Percentiles rank a stretch among this genome's conserved stretches.
Conservation (phyloP, 2,113 vertebrate species). For the Salminus brasiliensis region DNA sequence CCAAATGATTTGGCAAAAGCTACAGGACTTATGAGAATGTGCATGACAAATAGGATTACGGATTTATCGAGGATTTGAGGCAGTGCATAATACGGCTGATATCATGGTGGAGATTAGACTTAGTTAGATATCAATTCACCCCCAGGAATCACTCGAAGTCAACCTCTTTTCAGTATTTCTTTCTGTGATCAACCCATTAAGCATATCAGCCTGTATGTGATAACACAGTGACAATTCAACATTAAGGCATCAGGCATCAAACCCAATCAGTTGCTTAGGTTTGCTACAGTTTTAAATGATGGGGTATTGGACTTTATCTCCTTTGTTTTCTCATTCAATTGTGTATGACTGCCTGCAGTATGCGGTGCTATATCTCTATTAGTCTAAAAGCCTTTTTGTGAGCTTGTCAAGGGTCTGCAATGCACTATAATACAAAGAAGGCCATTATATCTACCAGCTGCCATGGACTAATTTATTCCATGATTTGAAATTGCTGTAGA, state of each 20-base stretch:
- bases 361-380: background rate
- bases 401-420: background rate
- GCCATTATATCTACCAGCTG: background rate
- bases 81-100: background rate
- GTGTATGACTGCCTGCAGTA: background rate
- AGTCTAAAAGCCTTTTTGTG: background rate
- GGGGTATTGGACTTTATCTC: too few species aligned
- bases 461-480: background rate
- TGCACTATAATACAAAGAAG: background rate
- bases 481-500: background rate
- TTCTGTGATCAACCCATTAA: background rate
- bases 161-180: background rate
- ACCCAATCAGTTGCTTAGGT: background rate
- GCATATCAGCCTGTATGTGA: background rate
- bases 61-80: conserved; percentile 8
- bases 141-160: background rate
- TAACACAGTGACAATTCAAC: background rate
- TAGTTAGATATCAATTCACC: conserved; percentile 9
- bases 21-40: background rate
- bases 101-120: conserved; percentile 13
- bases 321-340: background rate
- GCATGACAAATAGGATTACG: background rate
- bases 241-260: background rate
- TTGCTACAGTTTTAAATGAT: background rate
- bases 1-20: conserved; percentile 2